Base-by-base conservation (phyloP, 2,888 invertebrate species). In the Epirrhoe alternata region DNA sequence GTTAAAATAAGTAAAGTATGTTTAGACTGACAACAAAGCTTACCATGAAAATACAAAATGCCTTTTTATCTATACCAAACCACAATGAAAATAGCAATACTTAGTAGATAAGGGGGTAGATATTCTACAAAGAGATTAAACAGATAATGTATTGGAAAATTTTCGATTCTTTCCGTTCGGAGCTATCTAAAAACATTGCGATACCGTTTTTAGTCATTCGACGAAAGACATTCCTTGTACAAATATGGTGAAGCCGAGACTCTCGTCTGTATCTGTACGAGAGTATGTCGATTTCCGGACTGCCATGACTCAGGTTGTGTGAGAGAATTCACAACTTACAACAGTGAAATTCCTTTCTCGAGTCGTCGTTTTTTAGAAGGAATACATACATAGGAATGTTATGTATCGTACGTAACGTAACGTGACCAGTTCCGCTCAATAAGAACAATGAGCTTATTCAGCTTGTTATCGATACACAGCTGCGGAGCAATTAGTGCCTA, bases 401-500 rank as follows among this genome's bases (percentile, higher is more conserved):
- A 63, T 66, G 61, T 61, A 63, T 68, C 59, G 68, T n/a, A 60
- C 66, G 61, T 62, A 60, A 70, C 68, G 64, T 71, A 71, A 73
- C 65, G 73, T 70, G 71, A 72, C 64, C 70, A 74, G 69, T 75
- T 73, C 72, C 72, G 75, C 71, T 76, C 69, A 69, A 58, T 59
- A 71, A 77, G 81, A 87, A 86, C 86, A 87, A 87, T 85, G 83
- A 82, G 64, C 79, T 84, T 86, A 85, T 86, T 88, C 78, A 84
- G 68, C 77, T 51, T 71, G 80, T 85, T 86, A 86, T 86, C 88
- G 78, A 83, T 83, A 84, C 84, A 86, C 88, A 89, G 88, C 87
- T 89, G 88, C 81, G 76, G 66, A 53, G 64, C 66, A 67, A 69
- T 69, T 68, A 64, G 63, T 70, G 52, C 61, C 51, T 53, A 51